Conservation (phyloP, 2,113 vertebrate species). For the Prionailurus viverrinus region DNA sequence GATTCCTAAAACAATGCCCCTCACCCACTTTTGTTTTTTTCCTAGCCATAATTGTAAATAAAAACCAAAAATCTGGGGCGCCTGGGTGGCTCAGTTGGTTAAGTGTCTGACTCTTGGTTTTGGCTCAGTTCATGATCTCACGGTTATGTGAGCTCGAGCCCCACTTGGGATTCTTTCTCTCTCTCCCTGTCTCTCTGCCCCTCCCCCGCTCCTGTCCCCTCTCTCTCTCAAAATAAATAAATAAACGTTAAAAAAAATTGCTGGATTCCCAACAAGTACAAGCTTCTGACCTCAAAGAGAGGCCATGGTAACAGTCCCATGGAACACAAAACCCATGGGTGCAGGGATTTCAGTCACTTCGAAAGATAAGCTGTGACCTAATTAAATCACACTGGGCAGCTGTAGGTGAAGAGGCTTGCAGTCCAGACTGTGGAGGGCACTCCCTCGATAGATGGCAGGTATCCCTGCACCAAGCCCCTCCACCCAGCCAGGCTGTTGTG, state of each 20-base stretch:
- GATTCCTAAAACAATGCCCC: neutral
- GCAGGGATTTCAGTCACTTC: neutral
- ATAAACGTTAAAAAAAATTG: neutral
- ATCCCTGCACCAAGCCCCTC: neutral
- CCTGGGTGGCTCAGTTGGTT: no score
- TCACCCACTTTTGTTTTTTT: neutral
- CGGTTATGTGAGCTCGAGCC: no score
- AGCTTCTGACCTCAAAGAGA: neutral
- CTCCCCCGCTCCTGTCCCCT: no score
- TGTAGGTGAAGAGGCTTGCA: neutral
- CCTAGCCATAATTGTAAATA: neutral
- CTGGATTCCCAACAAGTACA: neutral
- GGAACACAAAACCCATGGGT: neutral
- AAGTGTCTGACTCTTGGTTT: no score
- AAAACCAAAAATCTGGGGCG: neutral
- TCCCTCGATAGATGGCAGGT: neutral
- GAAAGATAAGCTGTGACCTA: neutral
- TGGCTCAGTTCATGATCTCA: no score
- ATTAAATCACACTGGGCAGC: neutral
- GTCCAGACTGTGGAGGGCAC: neutral
- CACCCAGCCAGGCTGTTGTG: neutral
- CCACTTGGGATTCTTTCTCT: no score
- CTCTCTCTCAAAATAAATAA: no score
- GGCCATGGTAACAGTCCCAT: neutral
- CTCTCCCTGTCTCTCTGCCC: no score